A percentile compares a stretch with the other conserved stretches of the same genome.
These are phyloP conservation scores for Microchirus variegatus DNA, from an alignment of 2,797 vertebrate species.

Conservation along the genomic window DNA sequence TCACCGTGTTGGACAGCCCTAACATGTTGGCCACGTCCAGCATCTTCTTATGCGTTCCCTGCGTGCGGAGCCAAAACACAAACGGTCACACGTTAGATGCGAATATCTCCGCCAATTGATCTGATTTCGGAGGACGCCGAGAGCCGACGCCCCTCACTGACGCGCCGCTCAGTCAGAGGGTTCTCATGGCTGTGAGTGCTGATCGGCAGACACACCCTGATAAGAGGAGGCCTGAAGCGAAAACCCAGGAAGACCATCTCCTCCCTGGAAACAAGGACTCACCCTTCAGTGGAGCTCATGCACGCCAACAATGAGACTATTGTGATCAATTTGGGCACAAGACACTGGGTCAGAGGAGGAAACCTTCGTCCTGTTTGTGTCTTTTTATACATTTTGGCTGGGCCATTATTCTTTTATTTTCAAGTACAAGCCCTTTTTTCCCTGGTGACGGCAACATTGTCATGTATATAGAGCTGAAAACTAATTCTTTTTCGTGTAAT, in stretches of 20 bases:
- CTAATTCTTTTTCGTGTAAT: no score
- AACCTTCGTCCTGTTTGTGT: background rate
- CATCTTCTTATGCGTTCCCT: constrained; percentile 98
- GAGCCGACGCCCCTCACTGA: constrained; percentile 54
- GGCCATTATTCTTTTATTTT: no score
- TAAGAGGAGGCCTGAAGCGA: constrained; percentile 70
- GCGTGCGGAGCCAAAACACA: constrained; percentile 28
- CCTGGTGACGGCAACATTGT: no score
- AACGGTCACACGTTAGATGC: constrained; percentile 5
- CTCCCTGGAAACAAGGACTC: constrained; percentile 75
- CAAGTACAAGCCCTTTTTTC: no score
- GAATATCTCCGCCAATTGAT: constrained; percentile 45
- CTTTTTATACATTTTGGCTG: background rate
- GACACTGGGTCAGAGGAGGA: constrained; percentile 26
- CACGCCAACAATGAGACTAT: constrained; percentile 56
- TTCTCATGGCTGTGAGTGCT: constrained; percentile 69
- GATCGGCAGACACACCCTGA: constrained; percentile 80
- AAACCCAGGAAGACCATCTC: constrained; percentile 79
- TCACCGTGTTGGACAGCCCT: constrained; percentile 96
- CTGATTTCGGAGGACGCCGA: constrained; percentile 36
- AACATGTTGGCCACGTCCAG: constrained; percentile 97
- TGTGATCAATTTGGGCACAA: constrained; percentile 39
- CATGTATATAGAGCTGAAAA: no score
- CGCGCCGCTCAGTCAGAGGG: constrained; percentile 38
- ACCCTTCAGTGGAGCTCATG: constrained; percentile 32